Base-by-base conservation (phyloP, 2,797 vertebrate genomes). In the Leuciscus waleckii region DNA sequence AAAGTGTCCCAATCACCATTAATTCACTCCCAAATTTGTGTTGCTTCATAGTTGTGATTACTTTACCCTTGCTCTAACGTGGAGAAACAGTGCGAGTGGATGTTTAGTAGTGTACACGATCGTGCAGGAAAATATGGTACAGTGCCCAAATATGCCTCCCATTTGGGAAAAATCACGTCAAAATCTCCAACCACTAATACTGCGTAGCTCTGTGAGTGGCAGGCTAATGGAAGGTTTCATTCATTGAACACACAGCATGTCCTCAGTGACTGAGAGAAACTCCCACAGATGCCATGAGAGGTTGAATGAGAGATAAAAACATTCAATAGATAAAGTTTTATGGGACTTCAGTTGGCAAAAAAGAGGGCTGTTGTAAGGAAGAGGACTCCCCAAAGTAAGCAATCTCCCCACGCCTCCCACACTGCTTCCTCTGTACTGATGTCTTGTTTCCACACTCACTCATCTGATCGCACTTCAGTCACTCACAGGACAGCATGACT, bases 401-500 rank as follows among this genome's bases (percentile, higher is more conserved):
- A 92, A 90, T 93, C 88, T 94, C 91, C 87, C 93, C 92, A 92
- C 96, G 91, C 95, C 95, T 93, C 93, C 91, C 89, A 88, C 92
- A 87, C 87, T 85, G 93, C 94, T 95, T 94, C 92, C 95, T 93
- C 89, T 84, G 88, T 80, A 87, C 77, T 84, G 88, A 94, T 93
- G 90, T 90, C 92, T 91, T 87, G 89, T 91, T 80, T 86, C 89
- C 85, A 80, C 90, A 90, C 88, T 89, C 87, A 89, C 88, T 82
- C 87, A 87, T 93, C 92, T 85, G 92, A 90, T 88, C 92, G 87
- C 91, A 92, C 87, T 75, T 89, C 91, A 91, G 88, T 85, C 46
- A 49, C 51, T 54, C 90, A 85, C 91, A 13, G 88, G 92, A 82
- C 96, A 96, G 94, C 94, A 99, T 99, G 98, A 98, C 98, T 90